These are phyloP conservation scores for Bombus huntii DNA, from an alignment of 1,140 invertebrate genomes.

Conservation along the genomic window DNA sequence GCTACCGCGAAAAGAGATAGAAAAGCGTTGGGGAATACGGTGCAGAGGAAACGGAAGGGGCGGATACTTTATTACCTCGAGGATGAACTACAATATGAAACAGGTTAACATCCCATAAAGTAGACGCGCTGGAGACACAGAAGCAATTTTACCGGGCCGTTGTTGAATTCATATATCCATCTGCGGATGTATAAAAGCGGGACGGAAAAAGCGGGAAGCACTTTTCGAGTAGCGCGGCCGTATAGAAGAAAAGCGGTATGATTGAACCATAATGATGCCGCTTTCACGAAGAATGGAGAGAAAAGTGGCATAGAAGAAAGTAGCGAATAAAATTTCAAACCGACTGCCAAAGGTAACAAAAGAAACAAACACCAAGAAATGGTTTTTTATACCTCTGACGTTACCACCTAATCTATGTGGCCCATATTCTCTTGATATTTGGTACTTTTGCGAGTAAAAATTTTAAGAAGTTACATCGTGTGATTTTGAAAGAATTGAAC, in stretches of 20 bases:
- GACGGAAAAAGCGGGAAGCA: constrained; percentile 57
- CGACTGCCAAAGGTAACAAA: constrained; percentile 44
- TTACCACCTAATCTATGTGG: not conserved
- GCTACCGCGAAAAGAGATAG: constrained; percentile 24
- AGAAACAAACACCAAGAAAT: constrained; percentile 12
- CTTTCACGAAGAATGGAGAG: constrained; percentile 40
- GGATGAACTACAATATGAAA: constrained; percentile 76
- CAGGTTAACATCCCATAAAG: constrained; percentile 76
- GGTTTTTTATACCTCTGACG: constrained; percentile 41
- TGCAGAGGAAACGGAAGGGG: not conserved
- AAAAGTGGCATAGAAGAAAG: constrained; percentile 2
- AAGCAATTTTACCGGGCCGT: constrained; percentile 76
- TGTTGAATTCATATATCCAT: constrained; percentile 77
- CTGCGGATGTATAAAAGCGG: constrained; percentile 73
- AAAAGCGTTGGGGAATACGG: not conserved
- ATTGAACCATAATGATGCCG: constrained; percentile 78
- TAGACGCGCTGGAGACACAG: constrained; percentile 73
- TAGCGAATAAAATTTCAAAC: constrained; percentile 75
- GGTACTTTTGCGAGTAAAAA: not conserved
- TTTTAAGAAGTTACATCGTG: rapidly evolving
- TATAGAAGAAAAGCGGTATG: constrained; percentile 75
- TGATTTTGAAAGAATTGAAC: not conserved
- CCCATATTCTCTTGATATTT: not conserved
- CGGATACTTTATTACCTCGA: constrained; percentile 70
- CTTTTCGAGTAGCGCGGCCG: constrained; percentile 74